Conservation (phyloP, 92 coral and sea anemone genomes). For the Porites lobata region DNA sequence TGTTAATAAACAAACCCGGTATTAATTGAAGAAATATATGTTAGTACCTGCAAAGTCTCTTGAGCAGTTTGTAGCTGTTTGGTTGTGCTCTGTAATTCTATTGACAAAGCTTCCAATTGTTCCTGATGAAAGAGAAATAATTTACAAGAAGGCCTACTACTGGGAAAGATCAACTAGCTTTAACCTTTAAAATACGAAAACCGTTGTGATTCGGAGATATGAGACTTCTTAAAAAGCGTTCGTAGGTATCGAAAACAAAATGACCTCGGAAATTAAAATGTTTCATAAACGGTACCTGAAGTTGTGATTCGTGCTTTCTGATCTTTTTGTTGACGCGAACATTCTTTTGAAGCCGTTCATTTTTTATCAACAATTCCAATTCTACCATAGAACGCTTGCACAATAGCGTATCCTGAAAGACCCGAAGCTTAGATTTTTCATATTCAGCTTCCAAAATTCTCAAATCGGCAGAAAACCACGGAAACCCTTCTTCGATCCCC, state of each 20-base stretch:
- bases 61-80: slow-evolving; percentile 25
- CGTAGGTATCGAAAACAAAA: too few species aligned
- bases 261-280: too few species aligned
- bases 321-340: slow-evolving; percentile 49
- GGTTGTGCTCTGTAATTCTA: slow-evolving; percentile 15
- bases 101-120: slow-evolving; percentile 27
- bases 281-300: slow-evolving; percentile 37
- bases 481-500: slow-evolving; percentile 1
- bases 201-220: too few species aligned
- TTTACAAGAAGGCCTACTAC: too few species aligned
- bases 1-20: too few species aligned
- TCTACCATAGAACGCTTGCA: slow-evolving; percentile 81
- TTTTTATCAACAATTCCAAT: slow-evolving; percentile 69
- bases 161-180: too few species aligned
- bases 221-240: too few species aligned
- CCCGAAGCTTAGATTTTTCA: slow-evolving; percentile 80
- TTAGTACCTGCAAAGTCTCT: slow-evolving; percentile 35
- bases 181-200: too few species aligned
- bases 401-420: slow-evolving; percentile 80
- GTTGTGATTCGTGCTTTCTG: slow-evolving; percentile 17
- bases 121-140: slow-evolving; percentile 20
- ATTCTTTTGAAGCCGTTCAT: slow-evolving; percentile 70
- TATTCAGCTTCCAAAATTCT: slow-evolving; percentile 84
- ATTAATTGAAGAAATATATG: too few species aligned
- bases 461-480: slow-evolving; percentile 74